Conservation (phyloP, 1,140 invertebrate species). For the Babylonia areolata region DNA sequence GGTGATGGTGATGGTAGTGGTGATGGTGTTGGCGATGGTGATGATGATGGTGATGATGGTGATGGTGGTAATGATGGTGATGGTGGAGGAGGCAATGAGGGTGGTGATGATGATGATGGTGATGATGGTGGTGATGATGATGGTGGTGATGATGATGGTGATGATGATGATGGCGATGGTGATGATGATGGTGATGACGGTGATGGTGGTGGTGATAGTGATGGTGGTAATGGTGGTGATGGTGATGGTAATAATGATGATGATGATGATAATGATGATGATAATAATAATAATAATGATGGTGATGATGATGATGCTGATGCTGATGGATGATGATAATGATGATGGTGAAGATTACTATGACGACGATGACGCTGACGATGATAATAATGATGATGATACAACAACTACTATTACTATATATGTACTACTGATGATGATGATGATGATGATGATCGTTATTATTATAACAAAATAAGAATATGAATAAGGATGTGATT, state of each 20-base stretch:
- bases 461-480: background rate
- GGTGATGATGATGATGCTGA: no score
- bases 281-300: background rate
- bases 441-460: background rate
- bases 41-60: no score
- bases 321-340: no score
- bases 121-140: background rate
- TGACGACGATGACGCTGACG: no score
- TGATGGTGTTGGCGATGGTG: no score
- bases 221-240: background rate
- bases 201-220: background rate
- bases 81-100: no score
- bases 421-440: background rate
- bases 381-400: no score
- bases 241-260: background rate
- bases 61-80: no score
- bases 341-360: no score
- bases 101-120: no score
- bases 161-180: background rate
- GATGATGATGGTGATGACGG: background rate
- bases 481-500: background rate
- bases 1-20: no score
- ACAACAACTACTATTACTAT: no score
- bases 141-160: background rate
- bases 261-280: background rate